Evolutionary conservation across 2,888 invertebrate genomes (phyloP), one percentile per base, ranked within the genome.

Genomic region (Tanytarsus gracilentus): DNA sequence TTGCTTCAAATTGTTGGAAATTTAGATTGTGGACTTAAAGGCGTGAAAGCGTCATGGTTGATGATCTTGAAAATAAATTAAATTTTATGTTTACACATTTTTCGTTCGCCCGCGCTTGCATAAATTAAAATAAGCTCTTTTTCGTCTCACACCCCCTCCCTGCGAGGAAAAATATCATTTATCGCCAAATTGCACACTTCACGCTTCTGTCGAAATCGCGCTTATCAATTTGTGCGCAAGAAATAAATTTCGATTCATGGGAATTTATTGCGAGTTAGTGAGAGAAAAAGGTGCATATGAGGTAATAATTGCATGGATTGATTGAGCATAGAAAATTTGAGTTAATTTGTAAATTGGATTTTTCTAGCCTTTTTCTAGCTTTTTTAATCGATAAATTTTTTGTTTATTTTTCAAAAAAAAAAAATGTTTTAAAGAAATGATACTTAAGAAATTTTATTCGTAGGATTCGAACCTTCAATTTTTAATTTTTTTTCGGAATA

Each of bases 21-120:
- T n/a, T n/a, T n/a, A n/a, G n/a, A n/a, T n/a, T n/a, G n/a, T n/a
- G n/a, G n/a, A n/a, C n/a, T n/a, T 21, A 30, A 23, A 33, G 56
- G 56, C 56, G 56, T 40, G 39, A 56, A 56, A 40, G 39, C 33
- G 56, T 56, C 56, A 56, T 44, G 56, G 27, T 56, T 56, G 56
- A 56, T 56, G 56, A 56, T 56, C 44, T 44, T 40, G 26, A 56
- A 56, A 56, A 56, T 56, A 56, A 56, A 56, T 56, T 56, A 40
- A 56, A n/a, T 56, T 56, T 56, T 56, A 26, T 56, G 56, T 56
- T 56, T 56, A 56, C 56, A 56, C 56, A 44, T 40, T 56, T 40
- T 36, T 36, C 14, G n/a, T 51, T 51, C 29, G 16, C 52, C 18
- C 14, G 29, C 18, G 27, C 30, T 29, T 27, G 29, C 16, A 11